phyloP scores from a whole-genome alignment of 2,113 vertebrate genomes.

The Taurulus bubalis region DNA sequence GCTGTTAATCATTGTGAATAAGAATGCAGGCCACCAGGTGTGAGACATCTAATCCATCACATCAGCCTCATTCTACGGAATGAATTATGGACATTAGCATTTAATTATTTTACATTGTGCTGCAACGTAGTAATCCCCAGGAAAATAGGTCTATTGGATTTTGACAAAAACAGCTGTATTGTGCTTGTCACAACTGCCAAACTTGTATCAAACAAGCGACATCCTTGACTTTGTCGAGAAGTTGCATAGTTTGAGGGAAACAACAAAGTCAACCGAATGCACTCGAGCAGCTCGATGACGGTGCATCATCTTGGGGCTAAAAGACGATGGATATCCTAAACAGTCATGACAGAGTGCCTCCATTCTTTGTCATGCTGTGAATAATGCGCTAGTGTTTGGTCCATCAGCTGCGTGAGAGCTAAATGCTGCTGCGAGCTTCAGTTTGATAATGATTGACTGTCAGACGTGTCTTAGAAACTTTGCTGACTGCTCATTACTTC shows the following conservation, averaged over 20 bases:
- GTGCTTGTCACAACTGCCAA: conserved; percentile 4
- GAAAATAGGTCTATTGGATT: conserved; percentile 35
- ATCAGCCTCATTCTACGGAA: conserved; percentile 48
- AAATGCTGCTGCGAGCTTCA: conserved; percentile 55
- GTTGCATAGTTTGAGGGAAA: conserved; percentile 48
- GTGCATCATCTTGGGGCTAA: conserved; percentile 53
- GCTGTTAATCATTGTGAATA: conserved; percentile 63
- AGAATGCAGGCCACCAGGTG: conserved; percentile 68
- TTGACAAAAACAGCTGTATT: conserved; percentile 38
- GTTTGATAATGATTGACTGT: conserved; percentile 65
- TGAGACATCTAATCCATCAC: conserved; percentile 60
- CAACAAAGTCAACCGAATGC: conserved; percentile 45
- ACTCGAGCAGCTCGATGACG: conserved; percentile 57
- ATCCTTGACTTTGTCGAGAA: conserved; percentile 43
- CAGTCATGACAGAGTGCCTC: conserved; percentile 63
- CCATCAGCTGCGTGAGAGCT: conserved; percentile 51
- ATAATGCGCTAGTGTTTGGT: conserved; percentile 63
- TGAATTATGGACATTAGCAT: conserved; percentile 57
- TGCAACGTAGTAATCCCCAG: conserved; percentile 28
- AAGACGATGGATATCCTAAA: conserved; percentile 74
- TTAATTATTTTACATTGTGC: conserved; percentile 55
- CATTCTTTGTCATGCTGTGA: conserved; percentile 61
- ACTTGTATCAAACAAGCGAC: conserved; percentile 4
- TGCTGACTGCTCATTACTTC: conserved; percentile 63
- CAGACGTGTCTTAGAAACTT: conserved; percentile 61